Conservation (phyloP, 2,888 invertebrate species). For the Brachyptera putata region DNA sequence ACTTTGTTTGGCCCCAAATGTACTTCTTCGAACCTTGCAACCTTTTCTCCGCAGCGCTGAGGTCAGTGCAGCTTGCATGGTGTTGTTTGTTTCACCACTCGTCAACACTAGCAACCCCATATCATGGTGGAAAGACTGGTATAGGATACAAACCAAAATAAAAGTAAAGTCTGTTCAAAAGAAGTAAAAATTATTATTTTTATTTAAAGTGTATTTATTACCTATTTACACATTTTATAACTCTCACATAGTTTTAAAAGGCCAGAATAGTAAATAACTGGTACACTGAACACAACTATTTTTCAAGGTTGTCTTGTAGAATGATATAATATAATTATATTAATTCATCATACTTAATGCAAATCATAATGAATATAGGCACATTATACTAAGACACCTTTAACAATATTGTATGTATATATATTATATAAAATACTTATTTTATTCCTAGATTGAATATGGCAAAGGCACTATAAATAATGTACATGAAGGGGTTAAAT, state of each 20-base stretch:
- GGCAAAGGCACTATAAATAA: neutral
- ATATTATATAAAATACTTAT: neutral
- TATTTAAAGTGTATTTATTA: neutral
- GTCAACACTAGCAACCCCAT: too few relatives aligned
- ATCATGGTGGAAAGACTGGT: too few relatives aligned
- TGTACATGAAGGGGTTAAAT: neutral
- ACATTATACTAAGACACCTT: neutral
- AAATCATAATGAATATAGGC: neutral
- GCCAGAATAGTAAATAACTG: slow-evolving; percentile 4
- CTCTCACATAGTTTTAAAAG: neutral
- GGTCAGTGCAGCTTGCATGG: too few relatives aligned
- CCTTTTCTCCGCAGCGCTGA: too few relatives aligned
- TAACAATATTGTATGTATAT: too few relatives aligned
- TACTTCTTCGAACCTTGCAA: too few relatives aligned
- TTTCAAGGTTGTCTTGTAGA: neutral
- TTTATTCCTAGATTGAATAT: neutral
- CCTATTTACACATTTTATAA: slow-evolving; percentile 3
- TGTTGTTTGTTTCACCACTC: too few relatives aligned
- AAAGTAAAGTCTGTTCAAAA: too few relatives aligned
- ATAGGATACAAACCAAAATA: too few relatives aligned
- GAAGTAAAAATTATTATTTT: too few relatives aligned
- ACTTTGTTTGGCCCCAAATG: too few relatives aligned
- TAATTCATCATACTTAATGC: neutral
- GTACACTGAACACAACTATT: neutral
- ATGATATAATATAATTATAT: neutral